These are phyloP conservation scores for Myopa tessellatipennis DNA, from an alignment of 2,888 invertebrate species.

Conservation along the genomic window DNA sequence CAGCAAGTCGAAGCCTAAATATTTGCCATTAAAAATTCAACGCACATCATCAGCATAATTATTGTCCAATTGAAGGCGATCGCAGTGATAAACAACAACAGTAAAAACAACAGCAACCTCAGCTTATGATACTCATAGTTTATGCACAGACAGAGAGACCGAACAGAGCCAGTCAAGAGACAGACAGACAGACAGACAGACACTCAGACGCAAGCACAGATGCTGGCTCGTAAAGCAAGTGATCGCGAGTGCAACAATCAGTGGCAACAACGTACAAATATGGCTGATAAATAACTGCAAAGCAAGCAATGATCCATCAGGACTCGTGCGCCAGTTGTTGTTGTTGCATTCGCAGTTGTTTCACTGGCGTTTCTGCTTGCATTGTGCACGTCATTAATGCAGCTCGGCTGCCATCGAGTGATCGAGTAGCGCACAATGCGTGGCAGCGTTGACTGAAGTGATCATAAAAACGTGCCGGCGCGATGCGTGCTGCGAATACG, in stretches of 20 bases:
- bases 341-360: neutral
- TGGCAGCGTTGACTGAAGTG: conserved; percentile 25
- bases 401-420: conserved; percentile 10
- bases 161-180: neutral
- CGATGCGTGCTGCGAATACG: conserved; percentile 66
- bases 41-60: conserved; percentile 41
- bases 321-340: conserved; percentile 25
- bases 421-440: conserved; percentile 8
- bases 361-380: conserved; percentile 33
- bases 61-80: conserved; percentile 41
- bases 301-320: conserved; percentile 21
- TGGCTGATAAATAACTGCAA: conserved; percentile 25
- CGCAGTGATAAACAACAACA: conserved; percentile 13
- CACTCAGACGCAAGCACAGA: neutral
- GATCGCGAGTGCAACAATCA: conserved; percentile 32
- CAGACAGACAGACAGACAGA: neutral
- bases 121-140: neutral
- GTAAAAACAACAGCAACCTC: neutral
- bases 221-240: neutral
- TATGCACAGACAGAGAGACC: neutral
- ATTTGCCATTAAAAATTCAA: conserved; percentile 39
- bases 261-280: conserved; percentile 27
- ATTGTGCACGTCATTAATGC: conserved; percentile 27
- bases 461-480: conserved; percentile 67
- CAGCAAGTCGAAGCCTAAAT: neutral